Conservation (phyloP, 2,888 invertebrate genomes). For the Cancer borealis region DNA sequence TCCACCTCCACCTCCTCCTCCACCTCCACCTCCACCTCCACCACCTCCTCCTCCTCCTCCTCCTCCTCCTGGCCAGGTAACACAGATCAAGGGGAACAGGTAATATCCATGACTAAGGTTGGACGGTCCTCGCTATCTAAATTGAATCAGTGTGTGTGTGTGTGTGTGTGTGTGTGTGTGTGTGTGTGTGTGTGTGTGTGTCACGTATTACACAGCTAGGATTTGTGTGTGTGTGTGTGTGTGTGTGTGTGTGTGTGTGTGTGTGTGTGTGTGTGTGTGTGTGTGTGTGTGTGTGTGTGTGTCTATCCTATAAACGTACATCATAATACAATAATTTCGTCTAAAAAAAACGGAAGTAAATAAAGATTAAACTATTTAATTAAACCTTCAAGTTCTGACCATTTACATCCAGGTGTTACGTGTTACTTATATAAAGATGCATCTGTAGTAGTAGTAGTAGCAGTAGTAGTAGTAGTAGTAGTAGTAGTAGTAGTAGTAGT, state of each 20-base stretch:
- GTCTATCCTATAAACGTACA: too few relatives aligned
- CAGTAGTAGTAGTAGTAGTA: neutral
- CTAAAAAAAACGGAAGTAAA: too few relatives aligned
- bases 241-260: conserved; percentile 20
- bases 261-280: neutral
- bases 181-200: neutral
- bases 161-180: conserved; percentile 38
- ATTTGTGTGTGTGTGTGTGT: neutral
- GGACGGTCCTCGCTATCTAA: conserved; percentile 26
- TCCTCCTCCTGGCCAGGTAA: neutral
- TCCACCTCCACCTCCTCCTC: neutral
- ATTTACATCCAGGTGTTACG: neutral
- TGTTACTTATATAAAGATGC: neutral
- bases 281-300: conserved; percentile 20
- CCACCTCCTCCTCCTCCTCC: neutral
- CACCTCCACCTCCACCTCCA: neutral
- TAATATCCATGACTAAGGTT: conserved; percentile 34
- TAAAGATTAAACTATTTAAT: too few relatives aligned
- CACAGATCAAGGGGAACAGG: conserved; percentile 34
- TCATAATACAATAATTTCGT: too few relatives aligned
- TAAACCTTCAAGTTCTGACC: too few relatives aligned
- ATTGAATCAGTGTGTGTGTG: conserved; percentile 34
- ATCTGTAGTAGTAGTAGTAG: neutral
- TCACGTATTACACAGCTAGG: neutral
- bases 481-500: neutral